Percentiles rank a stretch among this genome's conserved stretches.
Conservation (phyloP, 2,797 vertebrate genomes). For the Helostoma temminkii region DNA sequence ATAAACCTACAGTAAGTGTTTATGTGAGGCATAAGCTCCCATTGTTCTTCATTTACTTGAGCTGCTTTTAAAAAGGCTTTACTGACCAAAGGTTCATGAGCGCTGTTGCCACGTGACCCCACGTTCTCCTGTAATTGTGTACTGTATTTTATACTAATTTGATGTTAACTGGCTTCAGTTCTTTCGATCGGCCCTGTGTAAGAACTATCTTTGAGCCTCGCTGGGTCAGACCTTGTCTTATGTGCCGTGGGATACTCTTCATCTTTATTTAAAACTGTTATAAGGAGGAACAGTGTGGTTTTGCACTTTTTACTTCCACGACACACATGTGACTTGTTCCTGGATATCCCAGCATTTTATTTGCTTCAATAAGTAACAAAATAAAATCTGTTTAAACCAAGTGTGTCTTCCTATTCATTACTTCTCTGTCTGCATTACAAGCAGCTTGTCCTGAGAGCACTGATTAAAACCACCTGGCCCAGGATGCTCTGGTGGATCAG, state of each 20-base stretch:
- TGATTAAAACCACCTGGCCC: constrained; percentile 50
- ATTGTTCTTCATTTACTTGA: constrained; percentile 78
- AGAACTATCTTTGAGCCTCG: constrained; percentile 79
- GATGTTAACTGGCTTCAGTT: constrained; percentile 71
- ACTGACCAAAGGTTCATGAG: constrained; percentile 77
- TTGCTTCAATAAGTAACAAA: constrained; percentile 83
- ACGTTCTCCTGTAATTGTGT: constrained; percentile 73
- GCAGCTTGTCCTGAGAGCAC: constrained; percentile 16
- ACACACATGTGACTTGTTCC: constrained; percentile 81
- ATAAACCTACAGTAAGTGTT: constrained; percentile 58
- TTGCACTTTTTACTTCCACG: constrained; percentile 87
- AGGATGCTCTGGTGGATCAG: constrained; percentile 9
- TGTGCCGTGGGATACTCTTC: constrained; percentile 79
- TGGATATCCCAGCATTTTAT: constrained; percentile 80
- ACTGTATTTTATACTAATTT: constrained; percentile 82
- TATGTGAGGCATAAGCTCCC: constrained; percentile 61
- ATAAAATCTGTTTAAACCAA: constrained; percentile 82
- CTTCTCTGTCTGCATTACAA: not conserved
- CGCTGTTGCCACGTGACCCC: constrained; percentile 67
- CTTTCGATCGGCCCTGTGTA: constrained; percentile 76
- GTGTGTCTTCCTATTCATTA: constrained; percentile 6
- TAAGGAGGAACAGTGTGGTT: constrained; percentile 82
- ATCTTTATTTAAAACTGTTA: constrained; percentile 85
- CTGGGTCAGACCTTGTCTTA: constrained; percentile 74
- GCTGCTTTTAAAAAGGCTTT: constrained; percentile 74